phyloP scores from a whole-genome alignment of 1,140 invertebrate species.

The Danaus melanippus region DNA sequence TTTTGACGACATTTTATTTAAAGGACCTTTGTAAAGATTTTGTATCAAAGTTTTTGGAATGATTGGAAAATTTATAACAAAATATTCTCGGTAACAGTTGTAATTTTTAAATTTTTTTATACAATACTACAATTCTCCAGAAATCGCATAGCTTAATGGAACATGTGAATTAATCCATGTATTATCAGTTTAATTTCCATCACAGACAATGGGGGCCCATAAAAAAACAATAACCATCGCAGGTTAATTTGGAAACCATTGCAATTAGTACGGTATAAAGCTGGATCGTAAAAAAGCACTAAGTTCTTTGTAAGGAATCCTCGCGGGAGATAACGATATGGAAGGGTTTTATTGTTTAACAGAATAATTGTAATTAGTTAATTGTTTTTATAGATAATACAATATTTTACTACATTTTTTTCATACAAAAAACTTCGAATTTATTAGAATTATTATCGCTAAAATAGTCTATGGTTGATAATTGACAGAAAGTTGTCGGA shows the following conservation, averaged over 20 bases:
- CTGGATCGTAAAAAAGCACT: conserved; percentile 30
- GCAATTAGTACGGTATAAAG: conserved; percentile 13
- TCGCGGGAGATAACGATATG: conserved; percentile 27
- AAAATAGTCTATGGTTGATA: no score
- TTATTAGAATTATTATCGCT: no score
- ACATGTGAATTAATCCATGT: no score
- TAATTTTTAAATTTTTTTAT: conserved; percentile 4
- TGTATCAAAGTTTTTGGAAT: no score
- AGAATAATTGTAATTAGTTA: conserved; percentile 11
- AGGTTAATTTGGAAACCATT: neutral
- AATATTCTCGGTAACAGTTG: neutral
- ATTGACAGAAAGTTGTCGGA: no score
- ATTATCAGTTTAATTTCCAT: no score
- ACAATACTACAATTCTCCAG: conserved; percentile 1
- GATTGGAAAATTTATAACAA: no score
- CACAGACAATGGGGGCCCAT: no score
- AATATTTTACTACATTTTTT: neutral
- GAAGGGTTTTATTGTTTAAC: conserved; percentile 26
- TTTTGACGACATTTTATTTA: no score
- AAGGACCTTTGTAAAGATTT: no score
- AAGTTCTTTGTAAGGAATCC: conserved; percentile 31
- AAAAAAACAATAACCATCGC: no score
- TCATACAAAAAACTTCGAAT: neutral
- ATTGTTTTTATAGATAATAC: conserved; percentile 3
- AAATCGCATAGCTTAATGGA: no score